These are phyloP conservation scores for Ceratitis capitata DNA, from an alignment of 1,140 invertebrate species.

Conservation along the genomic window DNA sequence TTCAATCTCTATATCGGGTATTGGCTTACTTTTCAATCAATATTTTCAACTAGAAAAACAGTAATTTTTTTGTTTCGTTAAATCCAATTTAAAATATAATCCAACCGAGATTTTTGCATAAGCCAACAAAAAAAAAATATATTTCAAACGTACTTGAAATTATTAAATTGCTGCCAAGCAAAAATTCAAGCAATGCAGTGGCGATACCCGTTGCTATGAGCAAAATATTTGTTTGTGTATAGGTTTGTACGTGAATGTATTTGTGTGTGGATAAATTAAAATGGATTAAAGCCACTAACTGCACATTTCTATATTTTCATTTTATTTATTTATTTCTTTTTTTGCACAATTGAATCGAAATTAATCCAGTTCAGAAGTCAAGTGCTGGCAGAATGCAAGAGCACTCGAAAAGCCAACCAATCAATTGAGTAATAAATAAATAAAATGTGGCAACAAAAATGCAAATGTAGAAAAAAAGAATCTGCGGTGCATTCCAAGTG, in stretches of 20 bases:
- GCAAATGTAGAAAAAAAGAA: no score
- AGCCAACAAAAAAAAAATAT: background rate
- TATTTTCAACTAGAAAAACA: no score
- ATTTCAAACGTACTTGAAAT: conserved; percentile 3
- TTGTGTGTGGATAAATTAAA: background rate
- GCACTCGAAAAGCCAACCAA: conserved; percentile 32
- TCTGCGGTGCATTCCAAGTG: background rate
- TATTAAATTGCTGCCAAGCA: background rate
- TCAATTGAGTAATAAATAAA: conserved; percentile 24
- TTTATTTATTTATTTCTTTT: background rate
- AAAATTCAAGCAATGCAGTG: background rate
- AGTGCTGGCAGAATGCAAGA: conserved; percentile 8
- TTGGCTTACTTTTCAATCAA: background rate
- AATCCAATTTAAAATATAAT: background rate
- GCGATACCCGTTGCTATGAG: background rate
- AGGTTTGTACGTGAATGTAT: background rate
- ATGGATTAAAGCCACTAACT: background rate
- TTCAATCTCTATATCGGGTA: no score
- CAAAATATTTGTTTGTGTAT: no score
- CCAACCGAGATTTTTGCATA: background rate
- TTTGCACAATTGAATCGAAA: background rate
- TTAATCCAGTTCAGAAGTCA: conserved; percentile 35
- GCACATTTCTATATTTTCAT: background rate
- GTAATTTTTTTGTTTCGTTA: background rate
- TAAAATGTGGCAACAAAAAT: background rate